Base-by-base conservation (phyloP, 2,888 invertebrate genomes). In the Gasteruption jaculator region DNA sequence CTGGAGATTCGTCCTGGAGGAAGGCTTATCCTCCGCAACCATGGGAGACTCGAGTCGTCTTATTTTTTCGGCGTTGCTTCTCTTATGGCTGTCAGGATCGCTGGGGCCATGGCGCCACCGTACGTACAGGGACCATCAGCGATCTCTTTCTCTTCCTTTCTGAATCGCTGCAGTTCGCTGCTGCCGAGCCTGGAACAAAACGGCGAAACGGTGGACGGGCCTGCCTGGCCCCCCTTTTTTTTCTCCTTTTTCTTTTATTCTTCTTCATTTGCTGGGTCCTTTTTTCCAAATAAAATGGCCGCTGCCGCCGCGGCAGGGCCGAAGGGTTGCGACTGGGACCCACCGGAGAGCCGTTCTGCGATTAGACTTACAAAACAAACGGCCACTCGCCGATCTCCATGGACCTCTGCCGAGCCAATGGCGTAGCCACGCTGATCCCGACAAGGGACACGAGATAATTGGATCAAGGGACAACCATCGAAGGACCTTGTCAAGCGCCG, bases 291-390 rank as follows among this genome's bases (percentile, higher is more conserved):
- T 68, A 69, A 68, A 68, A 68, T 67, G 67, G 68, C 64, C 61
- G 60, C 63, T 57, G 56, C 50, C 53, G 43, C 44, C 39, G 52
- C 45, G 42, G 44, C 44, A 44, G 43, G 46, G 49, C 56, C 49
- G 53, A 56, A 48, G 53, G 49, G 52, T 39, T 49, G 52, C 54
- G 56, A 52, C 56, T 57, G 63, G 66, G 63, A 68, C 68, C 70
- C 70, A 69, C 70, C 69, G 63, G 62, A 60, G 68, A 65, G 64
- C 60, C 60, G 62, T 61, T 66, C 63, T 61, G 64, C 70, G 70
- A 70, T 70, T 70, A 70, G 70, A 69, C 70, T 69, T 62, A 69
- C 70, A 70, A 70, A 70, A 69, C 68, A 66, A 68, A 68, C 69
- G 69, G 67, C 63, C 65, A n/a, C n/a, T n/a, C 62, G 64, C 59